A percentile compares a stretch with the other conserved stretches of the same genome.
phyloP scores from a whole-genome alignment of 2,113 vertebrate species.

The Odontesthes bonariensis region DNA sequence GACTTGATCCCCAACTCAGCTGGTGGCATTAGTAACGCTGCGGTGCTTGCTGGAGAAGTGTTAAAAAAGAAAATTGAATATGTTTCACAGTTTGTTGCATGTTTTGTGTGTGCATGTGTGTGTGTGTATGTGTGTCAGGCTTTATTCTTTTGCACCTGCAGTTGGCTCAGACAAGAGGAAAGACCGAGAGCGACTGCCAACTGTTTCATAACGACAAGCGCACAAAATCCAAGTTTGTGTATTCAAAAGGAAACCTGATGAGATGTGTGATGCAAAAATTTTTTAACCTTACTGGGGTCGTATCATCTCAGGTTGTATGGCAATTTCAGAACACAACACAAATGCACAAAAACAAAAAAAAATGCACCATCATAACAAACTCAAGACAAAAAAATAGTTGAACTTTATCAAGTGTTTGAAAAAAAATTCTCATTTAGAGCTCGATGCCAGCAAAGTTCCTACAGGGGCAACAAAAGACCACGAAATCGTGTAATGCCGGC shows the following conservation, averaged over 20 bases:
- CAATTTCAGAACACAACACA: too few relatives aligned
- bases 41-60: conserved; percentile 21
- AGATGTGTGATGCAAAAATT: conserved; percentile 3
- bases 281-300: too few relatives aligned
- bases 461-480: too few relatives aligned
- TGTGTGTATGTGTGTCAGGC: neutral
- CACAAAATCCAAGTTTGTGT: conserved; percentile 27
- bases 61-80: conserved; percentile 36
- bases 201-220: conserved; percentile 43
- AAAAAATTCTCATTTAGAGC: too few relatives aligned
- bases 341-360: neutral
- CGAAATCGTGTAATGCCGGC: too few relatives aligned
- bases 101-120: neutral
- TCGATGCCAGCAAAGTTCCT: too few relatives aligned
- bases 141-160: conserved; percentile 53
- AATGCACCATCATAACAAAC: neutral
- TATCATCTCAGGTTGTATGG: too few relatives aligned
- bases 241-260: neutral
- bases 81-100: conserved; percentile 38
- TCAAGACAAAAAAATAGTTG: too few relatives aligned
- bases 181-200: conserved; percentile 43
- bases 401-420: too few relatives aligned
- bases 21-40: conserved; percentile 60
- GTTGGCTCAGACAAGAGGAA: neutral
- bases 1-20: conserved; percentile 55